Conservation (phyloP, 1,140 invertebrate genomes). For the Drosophila burlai region DNA sequence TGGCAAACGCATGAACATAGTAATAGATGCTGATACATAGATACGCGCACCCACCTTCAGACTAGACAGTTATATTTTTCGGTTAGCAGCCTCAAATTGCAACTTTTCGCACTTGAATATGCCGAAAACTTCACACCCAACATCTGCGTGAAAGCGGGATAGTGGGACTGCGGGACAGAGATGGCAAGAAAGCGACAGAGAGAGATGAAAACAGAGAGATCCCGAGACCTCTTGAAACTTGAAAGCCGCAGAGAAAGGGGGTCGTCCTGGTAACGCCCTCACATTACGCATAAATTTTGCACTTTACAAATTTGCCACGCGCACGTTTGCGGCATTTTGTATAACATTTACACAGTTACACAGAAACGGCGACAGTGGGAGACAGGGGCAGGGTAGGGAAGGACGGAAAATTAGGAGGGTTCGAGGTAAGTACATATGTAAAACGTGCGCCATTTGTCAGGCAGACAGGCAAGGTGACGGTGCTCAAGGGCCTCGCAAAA, state of each 20-base stretch:
- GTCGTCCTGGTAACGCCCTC: constrained; percentile 64
- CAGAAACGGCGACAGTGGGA: background rate
- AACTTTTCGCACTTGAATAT: constrained; percentile 78
- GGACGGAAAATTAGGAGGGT: constrained; percentile 42
- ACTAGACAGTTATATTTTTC: constrained; percentile 76
- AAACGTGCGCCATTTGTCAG: constrained; percentile 80
- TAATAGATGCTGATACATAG: constrained; percentile 4
- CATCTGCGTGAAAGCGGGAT: constrained; percentile 13
- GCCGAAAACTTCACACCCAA: constrained; percentile 55
- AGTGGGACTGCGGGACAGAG: constrained; percentile 1
- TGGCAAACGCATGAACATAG: background rate
- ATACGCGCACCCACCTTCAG: constrained; percentile 11
- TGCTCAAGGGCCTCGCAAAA: constrained; percentile 36
- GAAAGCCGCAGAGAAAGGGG: constrained; percentile 55
- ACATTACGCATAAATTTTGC: constrained; percentile 84
- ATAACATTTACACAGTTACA: constrained; percentile 70
- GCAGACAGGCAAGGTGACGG: constrained; percentile 61
- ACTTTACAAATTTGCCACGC: constrained; percentile 83
- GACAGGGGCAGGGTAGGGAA: background rate
- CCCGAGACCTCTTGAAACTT: constrained; percentile 72
- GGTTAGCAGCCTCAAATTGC: constrained; percentile 62
- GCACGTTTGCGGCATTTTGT: constrained; percentile 82
- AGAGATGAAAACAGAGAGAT: constrained; percentile 16
- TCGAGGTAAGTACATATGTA: constrained; percentile 72
- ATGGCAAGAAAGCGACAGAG: background rate